A percentile compares a stretch with the other conserved stretches of the same genome.
phyloP scores from a whole-genome alignment of 2,113 vertebrate species.

The Nesogale talazaci region DNA sequence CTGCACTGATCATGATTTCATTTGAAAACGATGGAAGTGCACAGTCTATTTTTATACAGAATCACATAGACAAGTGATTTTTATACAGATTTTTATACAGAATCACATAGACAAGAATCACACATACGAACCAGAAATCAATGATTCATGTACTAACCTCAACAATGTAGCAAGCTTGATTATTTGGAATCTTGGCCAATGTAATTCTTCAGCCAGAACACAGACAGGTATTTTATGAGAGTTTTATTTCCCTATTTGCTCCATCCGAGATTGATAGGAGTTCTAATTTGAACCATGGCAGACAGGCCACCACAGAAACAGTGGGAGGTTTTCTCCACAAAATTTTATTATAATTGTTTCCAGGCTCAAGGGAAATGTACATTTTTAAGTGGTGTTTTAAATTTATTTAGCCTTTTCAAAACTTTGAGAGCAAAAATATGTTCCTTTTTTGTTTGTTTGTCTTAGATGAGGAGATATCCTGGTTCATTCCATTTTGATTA shows the following conservation, averaged over 20 bases:
- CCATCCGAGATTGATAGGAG: slow-evolving; percentile 67
- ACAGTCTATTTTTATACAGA: slow-evolving; percentile 20
- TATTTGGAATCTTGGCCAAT: slow-evolving; percentile 39
- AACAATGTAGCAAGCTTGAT: slow-evolving; percentile 48
- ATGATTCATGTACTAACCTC: neutral
- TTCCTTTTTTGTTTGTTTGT: slow-evolving; percentile 5
- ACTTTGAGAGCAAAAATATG: slow-evolving; percentile 57
- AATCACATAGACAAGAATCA: no score
- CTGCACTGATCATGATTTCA: slow-evolving; percentile 31
- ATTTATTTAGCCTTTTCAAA: slow-evolving; percentile 51
- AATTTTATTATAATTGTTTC: slow-evolving; percentile 76
- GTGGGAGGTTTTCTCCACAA: slow-evolving; percentile 55
- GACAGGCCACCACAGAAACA: slow-evolving; percentile 65
- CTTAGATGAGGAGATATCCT: neutral
- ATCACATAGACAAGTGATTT: neutral
- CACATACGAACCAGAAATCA: slow-evolving; percentile 15
- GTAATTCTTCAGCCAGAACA: slow-evolving; percentile 45
- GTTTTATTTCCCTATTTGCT: slow-evolving; percentile 68
- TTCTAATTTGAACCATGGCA: slow-evolving; percentile 67
- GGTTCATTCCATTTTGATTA: slow-evolving; percentile 32
- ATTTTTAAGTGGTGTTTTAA: slow-evolving; percentile 54
- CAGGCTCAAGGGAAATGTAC: slow-evolving; percentile 59
- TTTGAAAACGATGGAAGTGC: slow-evolving; percentile 16
- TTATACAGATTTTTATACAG: no score
- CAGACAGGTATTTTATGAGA: slow-evolving; percentile 66